A percentile compares a stretch with the other conserved stretches of the same genome.
These are phyloP conservation scores for Pogonognathellus flavescens DNA, from an alignment of 1,140 invertebrate genomes.

Conservation along the genomic window DNA sequence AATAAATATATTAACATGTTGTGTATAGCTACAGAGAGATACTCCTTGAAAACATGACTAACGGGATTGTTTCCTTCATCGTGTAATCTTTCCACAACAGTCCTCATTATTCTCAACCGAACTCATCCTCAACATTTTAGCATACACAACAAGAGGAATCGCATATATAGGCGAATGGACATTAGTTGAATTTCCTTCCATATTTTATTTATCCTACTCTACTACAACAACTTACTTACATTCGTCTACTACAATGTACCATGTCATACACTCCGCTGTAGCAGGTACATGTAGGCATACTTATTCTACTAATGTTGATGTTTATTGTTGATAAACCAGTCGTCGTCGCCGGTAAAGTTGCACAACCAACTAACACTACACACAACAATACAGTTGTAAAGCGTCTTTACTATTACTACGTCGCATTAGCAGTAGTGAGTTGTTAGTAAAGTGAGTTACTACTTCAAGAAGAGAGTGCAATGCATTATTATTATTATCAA, in stretches of 20 bases:
- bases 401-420: slow-evolving; percentile 27
- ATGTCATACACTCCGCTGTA: too few relatives aligned
- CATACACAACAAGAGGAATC: neutral
- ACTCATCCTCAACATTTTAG: slow-evolving; percentile 50
- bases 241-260: neutral
- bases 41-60: slow-evolving; percentile 48
- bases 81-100: slow-evolving; percentile 58
- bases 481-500: slow-evolving; percentile 17
- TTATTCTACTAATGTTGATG: neutral
- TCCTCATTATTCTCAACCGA: slow-evolving; percentile 48
- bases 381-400: slow-evolving; percentile 32
- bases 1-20: neutral
- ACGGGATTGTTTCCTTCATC: slow-evolving; percentile 62
- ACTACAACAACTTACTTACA: too few relatives aligned
- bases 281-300: too few relatives aligned
- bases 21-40: neutral
- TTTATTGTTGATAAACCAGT: slow-evolving; percentile 54
- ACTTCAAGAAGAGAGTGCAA: neutral
- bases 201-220: neutral
- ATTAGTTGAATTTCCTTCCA: slow-evolving; percentile 44
- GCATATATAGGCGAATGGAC: slow-evolving; percentile 18
- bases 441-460: neutral
- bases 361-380: slow-evolving; percentile 10
- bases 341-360: slow-evolving; percentile 48
- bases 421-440: slow-evolving; percentile 8